Conservation (phyloP, 2,888 invertebrate genomes). For the Athalia cordata region DNA sequence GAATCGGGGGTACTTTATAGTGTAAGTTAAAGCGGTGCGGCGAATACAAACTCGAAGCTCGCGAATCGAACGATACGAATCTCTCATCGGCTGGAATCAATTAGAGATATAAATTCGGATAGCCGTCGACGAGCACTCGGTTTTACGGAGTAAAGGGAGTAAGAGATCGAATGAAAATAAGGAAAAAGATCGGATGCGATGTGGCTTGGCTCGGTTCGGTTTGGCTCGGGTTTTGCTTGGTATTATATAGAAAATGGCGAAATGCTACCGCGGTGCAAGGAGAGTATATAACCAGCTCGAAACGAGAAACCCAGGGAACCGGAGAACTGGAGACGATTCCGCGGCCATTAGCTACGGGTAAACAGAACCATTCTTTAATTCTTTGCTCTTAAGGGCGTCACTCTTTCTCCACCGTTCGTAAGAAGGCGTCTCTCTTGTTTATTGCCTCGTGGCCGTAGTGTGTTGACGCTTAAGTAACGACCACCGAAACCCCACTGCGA, state of each 20-base stretch:
- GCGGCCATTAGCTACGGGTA: slow-evolving; percentile 71
- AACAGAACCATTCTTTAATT: slow-evolving; percentile 72
- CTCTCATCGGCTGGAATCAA: slow-evolving; percentile 34
- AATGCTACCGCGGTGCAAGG: background rate
- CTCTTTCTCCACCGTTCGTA: slow-evolving; percentile 63
- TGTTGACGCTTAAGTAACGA: slow-evolving; percentile 26
- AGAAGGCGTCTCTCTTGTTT: slow-evolving; percentile 42
- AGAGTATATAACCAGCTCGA: background rate
- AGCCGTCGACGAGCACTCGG: background rate
- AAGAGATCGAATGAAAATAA: background rate
- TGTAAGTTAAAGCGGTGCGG: background rate
- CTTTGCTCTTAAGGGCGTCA: slow-evolving; percentile 65
- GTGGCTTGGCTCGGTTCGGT: no score
- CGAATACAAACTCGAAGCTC: background rate
- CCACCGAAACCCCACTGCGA: slow-evolving; percentile 10
- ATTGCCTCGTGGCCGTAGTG: slow-evolving; percentile 3
- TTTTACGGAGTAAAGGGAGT: background rate
- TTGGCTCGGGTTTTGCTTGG: background rate
- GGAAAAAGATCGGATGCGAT: no score
- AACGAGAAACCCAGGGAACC: slow-evolving; percentile 51
- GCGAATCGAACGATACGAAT: slow-evolving; percentile 10
- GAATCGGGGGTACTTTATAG: background rate
- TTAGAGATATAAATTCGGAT: slow-evolving; percentile 24
- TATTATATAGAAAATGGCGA: background rate
- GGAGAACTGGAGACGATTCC: slow-evolving; percentile 67